Percentiles rank a stretch among this genome's conserved stretches.
Evolutionary conservation across 2,797 vertebrate genomes (phyloP).

Genomic region (Bovichtus diacanthus): DNA sequence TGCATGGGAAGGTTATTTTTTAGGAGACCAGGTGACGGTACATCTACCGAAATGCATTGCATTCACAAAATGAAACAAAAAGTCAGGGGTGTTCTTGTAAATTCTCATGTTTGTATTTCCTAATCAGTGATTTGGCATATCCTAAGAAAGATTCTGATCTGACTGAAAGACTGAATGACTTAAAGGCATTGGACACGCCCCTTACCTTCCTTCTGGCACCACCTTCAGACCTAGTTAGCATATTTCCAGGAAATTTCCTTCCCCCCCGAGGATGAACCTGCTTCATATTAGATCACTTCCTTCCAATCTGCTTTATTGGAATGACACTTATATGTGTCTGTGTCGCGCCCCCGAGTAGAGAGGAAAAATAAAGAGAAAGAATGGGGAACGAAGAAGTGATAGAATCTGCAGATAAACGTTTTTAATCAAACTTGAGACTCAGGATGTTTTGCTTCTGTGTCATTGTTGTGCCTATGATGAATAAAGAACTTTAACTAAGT

Average conservation of each 20-base stretch:
- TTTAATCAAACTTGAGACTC: no score
- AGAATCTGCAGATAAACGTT: not conserved
- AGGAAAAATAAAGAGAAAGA: not conserved
- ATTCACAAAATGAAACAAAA: not conserved
- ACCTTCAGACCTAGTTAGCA: no score
- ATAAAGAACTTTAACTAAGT: not conserved
- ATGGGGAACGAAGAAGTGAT: not conserved
- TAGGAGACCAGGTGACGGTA: no score
- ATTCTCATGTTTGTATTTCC: not conserved
- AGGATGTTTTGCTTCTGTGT: no score
- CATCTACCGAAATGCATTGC: not conserved
- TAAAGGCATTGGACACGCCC: no score
- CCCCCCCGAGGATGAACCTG: not conserved
- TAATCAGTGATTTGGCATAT: no score
- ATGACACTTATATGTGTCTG: not conserved
- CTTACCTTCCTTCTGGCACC: not conserved
- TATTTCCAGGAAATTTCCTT: no score
- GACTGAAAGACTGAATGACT: no score
- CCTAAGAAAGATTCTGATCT: no score
- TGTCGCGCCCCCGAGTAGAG: not conserved
- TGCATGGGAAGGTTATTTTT: no score
- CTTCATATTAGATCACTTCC: not conserved
- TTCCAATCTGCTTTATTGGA: slow-evolving; percentile 11
- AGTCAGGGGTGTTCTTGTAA: no score
- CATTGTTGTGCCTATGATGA: no score